Evolutionary conservation across 2,797 vertebrate genomes (phyloP).

Genomic region (Sebastiscus tertius): DNA sequence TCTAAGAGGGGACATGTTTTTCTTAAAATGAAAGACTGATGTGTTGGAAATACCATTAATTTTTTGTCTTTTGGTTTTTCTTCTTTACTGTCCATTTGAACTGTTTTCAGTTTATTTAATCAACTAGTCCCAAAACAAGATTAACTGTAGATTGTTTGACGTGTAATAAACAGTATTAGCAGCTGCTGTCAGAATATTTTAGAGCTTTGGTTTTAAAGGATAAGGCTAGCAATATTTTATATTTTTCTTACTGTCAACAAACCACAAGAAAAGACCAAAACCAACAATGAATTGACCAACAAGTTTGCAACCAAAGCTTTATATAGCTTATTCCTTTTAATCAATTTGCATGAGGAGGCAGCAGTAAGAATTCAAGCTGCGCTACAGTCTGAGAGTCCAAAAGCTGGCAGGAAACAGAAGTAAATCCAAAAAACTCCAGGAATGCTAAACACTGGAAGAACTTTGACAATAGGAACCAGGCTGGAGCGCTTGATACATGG

Average conservation of each 20-base stretch:
- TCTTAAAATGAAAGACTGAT: conserved; percentile 8
- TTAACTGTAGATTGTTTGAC: neutral
- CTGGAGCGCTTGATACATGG: neutral
- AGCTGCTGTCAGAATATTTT: neutral
- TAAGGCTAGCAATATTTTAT: neutral
- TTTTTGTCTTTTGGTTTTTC: neutral
- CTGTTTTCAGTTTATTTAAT: neutral
- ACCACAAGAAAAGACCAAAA: neutral
- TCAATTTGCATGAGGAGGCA: neutral
- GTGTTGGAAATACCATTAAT: neutral
- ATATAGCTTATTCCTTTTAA: neutral
- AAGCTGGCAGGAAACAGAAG: neutral
- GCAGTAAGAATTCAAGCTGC: neutral
- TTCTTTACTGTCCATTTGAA: neutral
- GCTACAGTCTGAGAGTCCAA: neutral
- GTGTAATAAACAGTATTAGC: neutral
- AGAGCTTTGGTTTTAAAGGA: neutral
- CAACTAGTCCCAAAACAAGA: neutral
- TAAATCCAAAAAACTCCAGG: neutral
- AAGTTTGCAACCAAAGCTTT: neutral
- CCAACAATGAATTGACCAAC: neutral
- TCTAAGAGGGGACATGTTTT: neutral
- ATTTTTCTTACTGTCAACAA: neutral
- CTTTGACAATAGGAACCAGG: neutral
- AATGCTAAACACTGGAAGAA: neutral